A percentile compares a stretch with the other conserved stretches of the same genome.
phyloP scores from a whole-genome alignment of 2,888 invertebrate species.

The Gymnosoma rotundatum region DNA sequence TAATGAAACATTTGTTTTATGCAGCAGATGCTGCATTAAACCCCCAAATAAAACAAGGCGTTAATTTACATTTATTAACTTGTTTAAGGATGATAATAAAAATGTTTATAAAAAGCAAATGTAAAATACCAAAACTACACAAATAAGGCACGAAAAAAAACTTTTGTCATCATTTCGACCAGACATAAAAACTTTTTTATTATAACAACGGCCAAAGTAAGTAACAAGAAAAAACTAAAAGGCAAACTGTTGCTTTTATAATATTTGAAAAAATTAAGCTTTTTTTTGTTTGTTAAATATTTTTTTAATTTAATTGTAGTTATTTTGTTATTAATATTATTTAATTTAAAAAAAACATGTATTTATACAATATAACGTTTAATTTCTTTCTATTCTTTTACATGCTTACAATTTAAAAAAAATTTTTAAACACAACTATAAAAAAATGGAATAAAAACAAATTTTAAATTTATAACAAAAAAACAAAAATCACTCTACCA shows the following conservation, averaged over 20 bases:
- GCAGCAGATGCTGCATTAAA: conserved; percentile 60
- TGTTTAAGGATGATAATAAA: conserved; percentile 73
- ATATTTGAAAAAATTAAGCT: conserved; percentile 16
- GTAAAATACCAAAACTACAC: conserved; percentile 24
- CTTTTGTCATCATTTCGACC: conserved; percentile 54
- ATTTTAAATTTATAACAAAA: conserved; percentile 25
- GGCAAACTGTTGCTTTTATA: conserved; percentile 60
- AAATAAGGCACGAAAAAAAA: not conserved
- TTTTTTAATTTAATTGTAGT: conserved; percentile 38
- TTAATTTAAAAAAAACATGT: conserved; percentile 11
- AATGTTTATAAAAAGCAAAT: conserved; percentile 59
- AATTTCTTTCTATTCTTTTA: conserved; percentile 60
- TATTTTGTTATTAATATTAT: conserved; percentile 28
- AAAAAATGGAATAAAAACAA: conserved; percentile 39
- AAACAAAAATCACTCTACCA: conserved; percentile 50
- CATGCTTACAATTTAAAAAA: conserved; percentile 63
- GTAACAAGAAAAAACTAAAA: not conserved
- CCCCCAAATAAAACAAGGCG: conserved; percentile 62
- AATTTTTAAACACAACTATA: conserved; percentile 3
- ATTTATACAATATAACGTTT: not conserved
- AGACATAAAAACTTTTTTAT: conserved; percentile 57
- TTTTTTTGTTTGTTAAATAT: conserved; percentile 38
- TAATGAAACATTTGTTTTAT: conserved; percentile 37
- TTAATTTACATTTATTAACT: conserved; percentile 79
- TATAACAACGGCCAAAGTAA: not conserved